phyloP scores from a whole-genome alignment of 2,888 invertebrate genomes.

The Watsonalla cultraria region DNA sequence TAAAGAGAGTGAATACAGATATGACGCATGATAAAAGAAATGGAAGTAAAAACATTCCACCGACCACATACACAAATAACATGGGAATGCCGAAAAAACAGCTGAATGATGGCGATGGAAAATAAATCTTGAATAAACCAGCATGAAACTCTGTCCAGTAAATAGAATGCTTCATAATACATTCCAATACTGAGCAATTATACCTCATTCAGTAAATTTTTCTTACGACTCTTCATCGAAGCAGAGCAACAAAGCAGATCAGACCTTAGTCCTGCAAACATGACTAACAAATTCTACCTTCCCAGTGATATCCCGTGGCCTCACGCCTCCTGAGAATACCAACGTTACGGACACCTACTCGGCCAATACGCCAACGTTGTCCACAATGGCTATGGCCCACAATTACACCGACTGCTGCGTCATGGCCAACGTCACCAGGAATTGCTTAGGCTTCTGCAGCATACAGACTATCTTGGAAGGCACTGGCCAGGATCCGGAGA shows the following conservation, averaged over 20 bases:
- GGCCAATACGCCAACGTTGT: conserved; percentile 56
- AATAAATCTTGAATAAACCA: no score
- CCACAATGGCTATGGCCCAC: conserved; percentile 75
- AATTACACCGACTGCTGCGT: conserved; percentile 91
- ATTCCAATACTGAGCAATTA: no score
- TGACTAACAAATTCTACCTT: conserved; percentile 13
- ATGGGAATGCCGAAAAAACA: no score
- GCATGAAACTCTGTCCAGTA: no score
- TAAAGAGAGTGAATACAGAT: no score
- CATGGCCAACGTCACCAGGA: conserved; percentile 82
- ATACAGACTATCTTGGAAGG: conserved; percentile 87
- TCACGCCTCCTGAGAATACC: conserved; percentile 78
- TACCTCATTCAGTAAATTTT: no score
- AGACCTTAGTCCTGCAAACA: background rate
- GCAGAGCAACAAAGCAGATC: no score
- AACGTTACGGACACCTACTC: conserved; percentile 72
- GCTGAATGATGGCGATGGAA: no score
- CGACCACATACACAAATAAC: no score
- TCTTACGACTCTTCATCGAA: no score
- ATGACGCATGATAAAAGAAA: no score
- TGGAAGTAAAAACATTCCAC: background rate
- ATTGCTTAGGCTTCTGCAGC: conserved; percentile 90
- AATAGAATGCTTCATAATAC: no score
- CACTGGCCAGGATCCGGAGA: conserved; percentile 88
- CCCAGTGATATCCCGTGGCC: conserved; percentile 81